phyloP scores from a whole-genome alignment of 2,888 invertebrate genomes.

The Drosophila nigricruria region DNA sequence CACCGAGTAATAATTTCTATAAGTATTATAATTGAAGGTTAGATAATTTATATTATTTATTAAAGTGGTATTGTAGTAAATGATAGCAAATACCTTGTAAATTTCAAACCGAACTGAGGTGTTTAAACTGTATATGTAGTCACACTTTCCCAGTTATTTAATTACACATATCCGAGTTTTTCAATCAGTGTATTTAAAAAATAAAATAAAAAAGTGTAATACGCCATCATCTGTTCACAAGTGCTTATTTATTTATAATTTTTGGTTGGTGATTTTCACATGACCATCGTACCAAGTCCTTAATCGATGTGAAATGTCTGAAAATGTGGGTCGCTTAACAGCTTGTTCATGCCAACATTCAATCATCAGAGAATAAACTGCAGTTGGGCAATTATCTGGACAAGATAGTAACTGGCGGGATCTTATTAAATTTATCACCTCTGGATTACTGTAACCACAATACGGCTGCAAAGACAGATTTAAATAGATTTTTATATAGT shows the following conservation, averaged over 20 bases:
- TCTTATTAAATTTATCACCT: constrained; percentile 98
- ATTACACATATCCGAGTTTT: not conserved
- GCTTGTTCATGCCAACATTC: constrained; percentile 99
- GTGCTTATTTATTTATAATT: constrained; percentile 13
- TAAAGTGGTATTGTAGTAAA: too few relatives aligned
- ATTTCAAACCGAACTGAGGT: too few relatives aligned
- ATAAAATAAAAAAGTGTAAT: not conserved
- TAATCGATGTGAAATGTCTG: constrained; percentile 94
- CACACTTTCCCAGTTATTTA: not conserved
- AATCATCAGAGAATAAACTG: constrained; percentile 97
- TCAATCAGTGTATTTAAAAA: not conserved
- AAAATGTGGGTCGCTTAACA: constrained; percentile 95
- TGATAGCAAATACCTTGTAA: too few relatives aligned
- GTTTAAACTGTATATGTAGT: not conserved
- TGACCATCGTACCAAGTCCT: constrained; percentile 89
- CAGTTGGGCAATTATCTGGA: constrained; percentile 96
- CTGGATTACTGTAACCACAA: constrained; percentile 95
- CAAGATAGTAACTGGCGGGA: constrained; percentile 96
- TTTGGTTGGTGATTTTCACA: constrained; percentile 72
- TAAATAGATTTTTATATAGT: not conserved
- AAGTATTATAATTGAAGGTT: too few relatives aligned
- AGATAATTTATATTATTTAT: too few relatives aligned
- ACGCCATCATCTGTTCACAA: not conserved
- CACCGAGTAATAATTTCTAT: too few relatives aligned
- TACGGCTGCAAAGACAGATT: constrained; percentile 89